Evolutionary conservation across 2,113 vertebrate genomes (phyloP), one percentile per base, ranked within the genome.

Genomic region (Campylorhamphus procurvoides): DNA sequence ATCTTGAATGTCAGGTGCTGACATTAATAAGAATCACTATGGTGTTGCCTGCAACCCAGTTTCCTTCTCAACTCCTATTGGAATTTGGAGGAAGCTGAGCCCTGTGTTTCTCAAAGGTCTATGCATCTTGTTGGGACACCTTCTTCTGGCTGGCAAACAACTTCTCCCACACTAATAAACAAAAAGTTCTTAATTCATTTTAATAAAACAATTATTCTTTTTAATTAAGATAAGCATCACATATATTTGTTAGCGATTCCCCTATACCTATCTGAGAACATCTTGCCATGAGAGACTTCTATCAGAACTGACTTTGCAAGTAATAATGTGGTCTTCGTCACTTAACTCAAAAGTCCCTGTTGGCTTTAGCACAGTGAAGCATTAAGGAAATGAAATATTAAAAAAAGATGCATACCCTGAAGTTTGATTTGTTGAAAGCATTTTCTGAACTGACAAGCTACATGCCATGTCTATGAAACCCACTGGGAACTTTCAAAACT

Each of bases 401-500:
- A 27, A 35, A 35, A 80, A 46, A 92, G 87, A 93, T 66, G 80
- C 90, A 95, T 88, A 97, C 94, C 85, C 95, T 94, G 96, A 98
- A 97, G 96, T 98, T 97, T 98, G 97, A 98, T 97, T 98, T 98
- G 97, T 97, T 97, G 95, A 95, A 97, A 93, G 91, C 97, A 77
- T 97, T 97, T 97, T 96, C 96, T 81, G 95, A 95, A 93, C 94
- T 98, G 98, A 98, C 98, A 98, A 98, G 97, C 96, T 97, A 97
- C 98, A 97, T 44, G 95, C 96, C 93, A 40, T 98, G 97, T 98
- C 97, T 98, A 77, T 20, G 58, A 97, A 98, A 95, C 93, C 98
- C 98, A 97, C 88, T 94, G 98, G 98, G 98, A 98, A 97, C 97
- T 97, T 98, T 97, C 96, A 97, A 84, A 98, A 97, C 97, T 96